Base-by-base conservation (phyloP, 1,140 invertebrate species). In the Drosophila subobscura region DNA sequence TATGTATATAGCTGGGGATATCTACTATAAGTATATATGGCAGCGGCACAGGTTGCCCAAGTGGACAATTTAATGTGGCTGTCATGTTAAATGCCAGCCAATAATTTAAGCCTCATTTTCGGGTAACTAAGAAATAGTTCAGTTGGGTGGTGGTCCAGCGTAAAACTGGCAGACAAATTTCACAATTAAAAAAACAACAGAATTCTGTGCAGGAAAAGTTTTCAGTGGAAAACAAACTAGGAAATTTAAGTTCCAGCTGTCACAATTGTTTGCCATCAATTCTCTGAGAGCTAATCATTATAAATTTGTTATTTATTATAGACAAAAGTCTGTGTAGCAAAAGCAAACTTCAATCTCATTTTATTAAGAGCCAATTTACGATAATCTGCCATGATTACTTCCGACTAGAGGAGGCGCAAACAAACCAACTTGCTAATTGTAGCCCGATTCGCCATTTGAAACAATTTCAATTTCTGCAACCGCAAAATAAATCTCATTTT, bases 31-130 rank as follows among this genome's bases (percentile, higher is more conserved):
- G 57, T 59, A 27, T 76, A 67, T 78, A 67, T 76, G 76, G 76
- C 59, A 66, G 72, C 63, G 67, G 74, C 67, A 68, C 81, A 80
- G 80, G 77, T 86, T 85, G 80, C 80, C 80, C 77, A 86, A 85
- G 81, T 85, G 77, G 81, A 86, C 81, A 86, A 80, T 86, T 86
- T 86, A 86, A 86, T 86, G 83, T 88, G 81, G 83, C 83, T 88
- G 81, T 86, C 81, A 86, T 86, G 81, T 86, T 88, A 88, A 86
- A 75, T 86, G 81, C 81, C 81, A 88, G 64, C 81, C 83, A 86
- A 86, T 86, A 81, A 81, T 86, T 86, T 86, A 75, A 86, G 81
- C 83, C 81, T 85, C 81, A 86, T 88, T 86, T 84, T 79, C 76
- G 37, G 12, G 47, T 57, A 60, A 46, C 83, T 75, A 47, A 70